These are phyloP conservation scores for Hoplostethus mediterraneus DNA, from an alignment of 2,797 vertebrate genomes.

Conservation along the genomic window DNA sequence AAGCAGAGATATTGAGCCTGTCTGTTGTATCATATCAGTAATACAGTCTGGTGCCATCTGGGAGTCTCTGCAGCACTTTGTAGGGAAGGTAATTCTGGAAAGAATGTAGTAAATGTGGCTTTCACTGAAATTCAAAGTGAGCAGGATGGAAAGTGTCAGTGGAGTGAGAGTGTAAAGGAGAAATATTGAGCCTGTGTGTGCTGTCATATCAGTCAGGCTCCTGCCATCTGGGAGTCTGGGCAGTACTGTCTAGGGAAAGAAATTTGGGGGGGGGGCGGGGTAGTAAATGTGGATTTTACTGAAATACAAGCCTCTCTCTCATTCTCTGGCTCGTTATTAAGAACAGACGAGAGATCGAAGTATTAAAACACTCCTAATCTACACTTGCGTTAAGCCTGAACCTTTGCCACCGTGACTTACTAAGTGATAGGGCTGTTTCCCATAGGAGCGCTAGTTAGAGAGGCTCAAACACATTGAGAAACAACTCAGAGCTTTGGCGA, in stretches of 20 bases:
- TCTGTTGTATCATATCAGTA: no score
- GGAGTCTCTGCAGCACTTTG: conserved; percentile 40
- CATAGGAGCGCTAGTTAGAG: conserved; percentile 30
- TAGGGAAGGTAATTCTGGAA: not conserved
- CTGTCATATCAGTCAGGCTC: conserved; percentile 51
- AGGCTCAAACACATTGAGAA: conserved; percentile 56
- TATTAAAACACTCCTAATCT: conserved; percentile 62
- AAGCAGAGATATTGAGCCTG: not conserved
- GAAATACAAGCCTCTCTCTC: conserved; percentile 38
- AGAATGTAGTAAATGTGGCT: conserved; percentile 18
- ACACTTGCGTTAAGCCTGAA: conserved; percentile 53
- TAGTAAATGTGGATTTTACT: conserved; percentile 51
- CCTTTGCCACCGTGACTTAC: conserved; percentile 36
- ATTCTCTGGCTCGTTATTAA: conserved; percentile 42
- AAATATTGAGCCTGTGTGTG: conserved; percentile 32
- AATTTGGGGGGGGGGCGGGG: not conserved
- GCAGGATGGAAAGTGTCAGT: conserved; percentile 45
- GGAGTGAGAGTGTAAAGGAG: conserved; percentile 20
- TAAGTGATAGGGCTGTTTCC: conserved; percentile 38
- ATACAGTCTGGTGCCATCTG: conserved; percentile 22
- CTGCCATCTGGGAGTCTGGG: conserved; percentile 50
- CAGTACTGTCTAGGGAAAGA: conserved; percentile 46
- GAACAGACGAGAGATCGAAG: conserved; percentile 35
- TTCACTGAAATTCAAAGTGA: conserved; percentile 52
- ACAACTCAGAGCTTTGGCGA: conserved; percentile 47